These are phyloP conservation scores for Protomyctophum bolini DNA, from an alignment of 2,113 vertebrate genomes.

Conservation along the genomic window DNA sequence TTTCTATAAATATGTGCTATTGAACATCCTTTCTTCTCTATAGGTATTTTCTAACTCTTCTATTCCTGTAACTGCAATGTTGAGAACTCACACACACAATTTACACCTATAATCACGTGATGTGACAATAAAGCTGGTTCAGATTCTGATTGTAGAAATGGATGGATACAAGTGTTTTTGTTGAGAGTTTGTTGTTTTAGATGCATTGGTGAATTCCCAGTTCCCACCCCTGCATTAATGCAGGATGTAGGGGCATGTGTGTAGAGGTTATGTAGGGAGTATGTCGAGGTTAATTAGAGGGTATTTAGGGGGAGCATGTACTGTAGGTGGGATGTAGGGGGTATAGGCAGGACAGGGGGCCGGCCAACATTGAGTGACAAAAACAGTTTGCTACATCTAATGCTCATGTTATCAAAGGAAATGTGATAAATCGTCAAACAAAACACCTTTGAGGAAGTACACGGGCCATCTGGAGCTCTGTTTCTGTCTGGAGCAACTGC, in stretches of 20 bases:
- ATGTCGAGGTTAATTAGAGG: conserved; percentile 2
- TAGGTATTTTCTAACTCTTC: no score
- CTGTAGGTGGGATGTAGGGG: conserved; percentile 17
- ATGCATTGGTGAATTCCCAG: no score
- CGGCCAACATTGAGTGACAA: conserved; percentile 33
- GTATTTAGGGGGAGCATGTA: conserved; percentile 3
- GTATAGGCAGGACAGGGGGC: not conserved
- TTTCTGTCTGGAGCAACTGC: conserved; percentile 26
- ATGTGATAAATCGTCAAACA: conserved; percentile 61
- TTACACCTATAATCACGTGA: not conserved
- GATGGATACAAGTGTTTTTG: no score
- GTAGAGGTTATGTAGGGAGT: not conserved
- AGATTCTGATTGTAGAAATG: no score
- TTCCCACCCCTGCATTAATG: no score
- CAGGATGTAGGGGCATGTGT: no score
- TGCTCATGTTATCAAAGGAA: conserved; percentile 54
- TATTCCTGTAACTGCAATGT: no score
- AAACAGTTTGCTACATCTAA: conserved; percentile 29
- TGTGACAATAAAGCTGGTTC: no score
- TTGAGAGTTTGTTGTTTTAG: no score
- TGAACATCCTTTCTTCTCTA: no score
- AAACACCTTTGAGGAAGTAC: conserved; percentile 45
- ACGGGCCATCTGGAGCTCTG: conserved; percentile 41
- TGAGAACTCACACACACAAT: no score
- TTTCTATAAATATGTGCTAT: no score